phyloP scores from a whole-genome alignment of 2,797 vertebrate genomes.

The Pangasius djambal region DNA sequence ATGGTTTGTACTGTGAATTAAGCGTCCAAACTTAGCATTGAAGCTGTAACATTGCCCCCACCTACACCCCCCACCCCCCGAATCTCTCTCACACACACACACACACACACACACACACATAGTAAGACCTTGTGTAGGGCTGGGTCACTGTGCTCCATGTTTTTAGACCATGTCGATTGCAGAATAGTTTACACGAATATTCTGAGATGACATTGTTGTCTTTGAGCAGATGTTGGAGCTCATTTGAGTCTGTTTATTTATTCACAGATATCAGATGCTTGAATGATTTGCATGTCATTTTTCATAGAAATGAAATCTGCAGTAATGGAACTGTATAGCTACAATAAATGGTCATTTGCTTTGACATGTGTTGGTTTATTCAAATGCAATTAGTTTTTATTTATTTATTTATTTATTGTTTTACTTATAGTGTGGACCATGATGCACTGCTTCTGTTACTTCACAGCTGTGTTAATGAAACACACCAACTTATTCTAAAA shows the following conservation, averaged over 20 bases:
- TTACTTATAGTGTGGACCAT: neutral
- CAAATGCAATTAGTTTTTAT: neutral
- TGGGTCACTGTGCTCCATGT: slow-evolving; percentile 29
- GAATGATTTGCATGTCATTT: neutral
- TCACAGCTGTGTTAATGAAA: neutral
- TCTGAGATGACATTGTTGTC: neutral
- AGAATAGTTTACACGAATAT: neutral
- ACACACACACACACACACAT: neutral
- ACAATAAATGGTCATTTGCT: slow-evolving; percentile 4
- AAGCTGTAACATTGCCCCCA: neutral
- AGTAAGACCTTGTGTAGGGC: neutral
- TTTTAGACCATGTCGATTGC: neutral
- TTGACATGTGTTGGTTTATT: neutral
- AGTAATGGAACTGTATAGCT: neutral
- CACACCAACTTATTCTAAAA: slow-evolving; percentile 21
- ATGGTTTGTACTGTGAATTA: slow-evolving; percentile 12
- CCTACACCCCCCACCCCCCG: neutral
- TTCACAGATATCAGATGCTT: slow-evolving; percentile 24
- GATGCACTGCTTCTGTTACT: neutral
- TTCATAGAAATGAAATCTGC: neutral
- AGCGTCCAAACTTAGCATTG: neutral
- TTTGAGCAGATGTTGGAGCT: neutral
- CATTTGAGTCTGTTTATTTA: slow-evolving; percentile 11
- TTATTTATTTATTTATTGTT: too few species aligned
- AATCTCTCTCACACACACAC: neutral